Evolutionary conservation across 2,797 vertebrate species (phyloP).

Genomic region (Enteromius treurensis): DNA sequence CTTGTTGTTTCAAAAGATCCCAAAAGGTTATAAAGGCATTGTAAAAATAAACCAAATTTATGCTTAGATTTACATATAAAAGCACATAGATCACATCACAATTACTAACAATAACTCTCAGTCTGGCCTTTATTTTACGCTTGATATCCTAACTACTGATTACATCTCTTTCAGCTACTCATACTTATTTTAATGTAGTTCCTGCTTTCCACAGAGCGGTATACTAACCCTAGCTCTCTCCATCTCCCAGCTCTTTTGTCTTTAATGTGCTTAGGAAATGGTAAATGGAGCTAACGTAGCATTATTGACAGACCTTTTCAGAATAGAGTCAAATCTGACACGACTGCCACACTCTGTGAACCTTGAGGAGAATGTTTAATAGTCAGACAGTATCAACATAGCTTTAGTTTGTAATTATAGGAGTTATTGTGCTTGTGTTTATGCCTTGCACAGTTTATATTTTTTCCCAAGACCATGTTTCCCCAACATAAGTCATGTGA

Average conservation of each 20-base stretch:
- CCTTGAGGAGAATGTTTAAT: background rate
- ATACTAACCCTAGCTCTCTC: conserved; percentile 27
- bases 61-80: background rate
- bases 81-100: background rate
- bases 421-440: conserved; percentile 17
- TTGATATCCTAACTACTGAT: conserved; percentile 40
- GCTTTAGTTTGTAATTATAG: conserved; percentile 3
- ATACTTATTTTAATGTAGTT: conserved; percentile 56
- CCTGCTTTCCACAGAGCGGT: conserved; percentile 32
- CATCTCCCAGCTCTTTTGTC: conserved; percentile 52
- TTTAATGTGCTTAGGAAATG: conserved; percentile 62
- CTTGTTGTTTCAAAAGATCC: background rate
- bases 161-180: conserved; percentile 58
- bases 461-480: conserved; percentile 14
- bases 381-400: background rate
- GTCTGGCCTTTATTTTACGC: conserved; percentile 55
- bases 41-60: background rate
- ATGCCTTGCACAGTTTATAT: background rate
- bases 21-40: background rate
- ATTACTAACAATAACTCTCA: conserved; percentile 18
- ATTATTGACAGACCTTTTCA: conserved; percentile 5
- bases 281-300: conserved; percentile 33
- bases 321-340: background rate
- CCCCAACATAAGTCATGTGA: conserved; percentile 10
- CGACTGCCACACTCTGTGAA: conserved; percentile 14